These are phyloP conservation scores for Peromyscus maniculatus DNA, from an alignment of 2,113 vertebrate genomes.

Conservation along the genomic window DNA sequence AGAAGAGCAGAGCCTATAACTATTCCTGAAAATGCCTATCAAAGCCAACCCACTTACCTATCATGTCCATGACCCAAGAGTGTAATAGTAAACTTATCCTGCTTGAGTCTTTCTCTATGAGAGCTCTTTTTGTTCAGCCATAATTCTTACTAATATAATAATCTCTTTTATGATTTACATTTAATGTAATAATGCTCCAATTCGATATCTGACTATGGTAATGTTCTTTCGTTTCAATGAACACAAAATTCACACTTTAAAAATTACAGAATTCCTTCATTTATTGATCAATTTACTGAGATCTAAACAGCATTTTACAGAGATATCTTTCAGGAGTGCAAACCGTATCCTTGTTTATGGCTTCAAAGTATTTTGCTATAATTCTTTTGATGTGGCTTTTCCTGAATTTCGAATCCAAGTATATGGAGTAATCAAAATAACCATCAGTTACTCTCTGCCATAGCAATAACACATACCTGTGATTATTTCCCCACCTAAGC, in stretches of 20 bases:
- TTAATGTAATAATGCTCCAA: background rate
- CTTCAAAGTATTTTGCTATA: background rate
- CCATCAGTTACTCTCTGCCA: background rate
- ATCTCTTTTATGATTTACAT: background rate
- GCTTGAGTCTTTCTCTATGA: background rate
- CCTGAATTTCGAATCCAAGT: background rate
- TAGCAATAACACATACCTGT: slow-evolving; percentile 4
- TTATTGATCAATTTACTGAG: background rate
- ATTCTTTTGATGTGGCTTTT: background rate
- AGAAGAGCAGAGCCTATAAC: background rate
- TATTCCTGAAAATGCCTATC: background rate
- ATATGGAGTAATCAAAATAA: background rate
- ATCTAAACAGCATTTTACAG: background rate
- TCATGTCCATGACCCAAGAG: background rate
- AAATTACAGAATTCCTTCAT: slow-evolving; percentile 7
- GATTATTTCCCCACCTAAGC: background rate
- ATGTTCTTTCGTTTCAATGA: background rate
- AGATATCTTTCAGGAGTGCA: slow-evolving; percentile 39
- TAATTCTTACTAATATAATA: background rate
- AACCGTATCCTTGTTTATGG: background rate
- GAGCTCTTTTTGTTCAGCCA: background rate
- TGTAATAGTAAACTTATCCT: background rate
- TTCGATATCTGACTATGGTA: background rate
- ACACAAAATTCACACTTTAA: background rate
- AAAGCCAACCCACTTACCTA: background rate